Conservation (phyloP, 2,797 vertebrate species). For the Salmo trutta region DNA sequence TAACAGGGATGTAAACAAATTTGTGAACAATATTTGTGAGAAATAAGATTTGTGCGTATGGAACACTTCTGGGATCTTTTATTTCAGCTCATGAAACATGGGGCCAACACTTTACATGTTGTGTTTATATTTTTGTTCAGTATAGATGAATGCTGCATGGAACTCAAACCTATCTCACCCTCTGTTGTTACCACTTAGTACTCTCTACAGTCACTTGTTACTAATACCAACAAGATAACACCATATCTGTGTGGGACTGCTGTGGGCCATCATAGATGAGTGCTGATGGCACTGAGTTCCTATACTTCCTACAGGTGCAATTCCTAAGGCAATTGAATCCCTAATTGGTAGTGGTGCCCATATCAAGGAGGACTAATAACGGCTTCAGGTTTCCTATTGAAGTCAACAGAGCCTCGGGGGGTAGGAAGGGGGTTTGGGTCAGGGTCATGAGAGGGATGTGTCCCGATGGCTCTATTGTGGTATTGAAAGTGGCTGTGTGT, state of each 20-base stretch:
- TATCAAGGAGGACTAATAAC: constrained; percentile 66
- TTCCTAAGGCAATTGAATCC: constrained; percentile 45
- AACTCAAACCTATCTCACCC: background rate
- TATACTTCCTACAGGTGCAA: constrained; percentile 58
- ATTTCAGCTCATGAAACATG: no score
- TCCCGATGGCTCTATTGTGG: constrained; percentile 60
- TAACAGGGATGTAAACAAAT: no score
- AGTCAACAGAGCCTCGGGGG: constrained; percentile 61
- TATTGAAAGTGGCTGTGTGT: constrained; percentile 69
- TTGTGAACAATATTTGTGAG: no score
- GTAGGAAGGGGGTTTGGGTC: constrained; percentile 56
- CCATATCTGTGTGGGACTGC: background rate
- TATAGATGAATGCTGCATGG: no score
- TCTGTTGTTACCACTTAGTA: background rate
- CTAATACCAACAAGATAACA: background rate
- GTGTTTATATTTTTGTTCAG: no score
- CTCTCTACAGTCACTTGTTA: background rate
- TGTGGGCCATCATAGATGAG: constrained; percentile 4
- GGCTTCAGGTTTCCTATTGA: constrained; percentile 58
- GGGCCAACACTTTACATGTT: no score
- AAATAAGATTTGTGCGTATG: no score
- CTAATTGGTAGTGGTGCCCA: constrained; percentile 61
- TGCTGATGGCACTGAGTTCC: constrained; percentile 32
- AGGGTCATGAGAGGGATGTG: constrained; percentile 69
- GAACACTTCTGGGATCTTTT: no score